Conservation (phyloP, 2,113 vertebrate species). For the Rostratula benghalensis region DNA sequence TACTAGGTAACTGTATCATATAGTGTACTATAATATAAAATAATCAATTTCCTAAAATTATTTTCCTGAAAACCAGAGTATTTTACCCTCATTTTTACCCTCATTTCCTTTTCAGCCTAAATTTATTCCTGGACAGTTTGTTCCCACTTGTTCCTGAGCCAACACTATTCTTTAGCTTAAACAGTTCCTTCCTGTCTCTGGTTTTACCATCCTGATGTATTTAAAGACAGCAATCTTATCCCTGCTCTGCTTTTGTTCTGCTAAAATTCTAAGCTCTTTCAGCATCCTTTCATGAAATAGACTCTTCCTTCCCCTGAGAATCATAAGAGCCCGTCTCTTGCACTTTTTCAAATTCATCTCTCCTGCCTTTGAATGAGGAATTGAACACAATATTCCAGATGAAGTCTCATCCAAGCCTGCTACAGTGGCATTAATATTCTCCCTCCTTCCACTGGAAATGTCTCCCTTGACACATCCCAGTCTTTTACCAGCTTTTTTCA, state of each 20-base stretch:
- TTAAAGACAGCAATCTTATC: conserved; percentile 46
- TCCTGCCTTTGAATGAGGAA: conserved; percentile 51
- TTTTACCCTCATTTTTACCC: background rate
- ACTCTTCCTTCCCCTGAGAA: conserved; percentile 51
- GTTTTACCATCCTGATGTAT: conserved; percentile 56
- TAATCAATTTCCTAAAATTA: background rate
- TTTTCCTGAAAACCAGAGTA: background rate
- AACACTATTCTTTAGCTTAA: conserved; percentile 53
- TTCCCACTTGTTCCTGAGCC: conserved; percentile 53
- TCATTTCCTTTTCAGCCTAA: conserved; percentile 25
- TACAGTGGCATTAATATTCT: conserved; percentile 46
- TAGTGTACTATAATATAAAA: background rate
- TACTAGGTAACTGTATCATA: background rate
- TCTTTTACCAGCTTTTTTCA: conserved; percentile 12
- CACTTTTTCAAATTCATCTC: conserved; percentile 42
- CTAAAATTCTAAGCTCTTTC: conserved; percentile 48
- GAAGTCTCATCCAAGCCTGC: conserved; percentile 18
- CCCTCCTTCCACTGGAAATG: conserved; percentile 18
- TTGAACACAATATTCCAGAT: conserved; percentile 59
- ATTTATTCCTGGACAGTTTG: conserved; percentile 58
- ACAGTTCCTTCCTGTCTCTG: conserved; percentile 63
- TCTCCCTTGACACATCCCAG: conserved; percentile 27
- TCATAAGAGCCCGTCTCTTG: background rate
- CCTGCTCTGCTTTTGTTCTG: conserved; percentile 50
- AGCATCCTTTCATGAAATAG: conserved; percentile 27